Base-by-base conservation (phyloP, 1,140 invertebrate genomes). In the Parapsyche elsis region DNA sequence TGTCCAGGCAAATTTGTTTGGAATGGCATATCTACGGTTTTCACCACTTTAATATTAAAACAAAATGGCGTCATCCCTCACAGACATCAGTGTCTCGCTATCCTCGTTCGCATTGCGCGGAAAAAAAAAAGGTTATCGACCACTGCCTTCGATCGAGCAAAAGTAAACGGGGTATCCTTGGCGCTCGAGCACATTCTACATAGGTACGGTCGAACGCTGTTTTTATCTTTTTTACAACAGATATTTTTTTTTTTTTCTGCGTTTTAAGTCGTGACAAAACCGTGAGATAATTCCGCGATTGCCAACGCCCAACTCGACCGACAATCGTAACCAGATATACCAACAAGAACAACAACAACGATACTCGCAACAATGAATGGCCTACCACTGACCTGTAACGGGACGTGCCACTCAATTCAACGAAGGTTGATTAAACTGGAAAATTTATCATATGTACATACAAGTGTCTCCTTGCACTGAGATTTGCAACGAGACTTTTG, bases 221-320 rank as follows among this genome's bases (percentile, higher is more conserved):
- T 7, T 46, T 7, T 12, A 46, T 46, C 12, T 53, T 53, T 53
- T 53, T 53, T 53, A 14, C 16, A 14, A 53, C 16, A 53, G 5
- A 46, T 46, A 46, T 46, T 12, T 64, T 19, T 64, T 5, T 64
- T 64, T 26, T 67, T 14, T 67, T 26, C 26, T 67, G 23, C 12
- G 5, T 21, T 12, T 26, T 23, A 14, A 67, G 24, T 67, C 64
- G 64, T 67, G 64, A 67, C 64, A 67, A 67, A 67, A 67, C 23
- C 64, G 64, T 67, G 64, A 67, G 64, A 67, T 67, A 67, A 30
- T 67, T 67, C 24, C 24, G 21, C 64, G 64, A 67, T 67, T 30
- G 24, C 64, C 64, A 67, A 67, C 64, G 64, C 64, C 64, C 64
- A 67, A 30, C 64, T 1, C 49, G 16, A 4, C 12, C 49, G 49